Percentiles rank a stretch among this genome's conserved stretches.
These are phyloP conservation scores for Sitobion miscanthi DNA, from an alignment of 1,140 invertebrate genomes.

Conservation along the genomic window DNA sequence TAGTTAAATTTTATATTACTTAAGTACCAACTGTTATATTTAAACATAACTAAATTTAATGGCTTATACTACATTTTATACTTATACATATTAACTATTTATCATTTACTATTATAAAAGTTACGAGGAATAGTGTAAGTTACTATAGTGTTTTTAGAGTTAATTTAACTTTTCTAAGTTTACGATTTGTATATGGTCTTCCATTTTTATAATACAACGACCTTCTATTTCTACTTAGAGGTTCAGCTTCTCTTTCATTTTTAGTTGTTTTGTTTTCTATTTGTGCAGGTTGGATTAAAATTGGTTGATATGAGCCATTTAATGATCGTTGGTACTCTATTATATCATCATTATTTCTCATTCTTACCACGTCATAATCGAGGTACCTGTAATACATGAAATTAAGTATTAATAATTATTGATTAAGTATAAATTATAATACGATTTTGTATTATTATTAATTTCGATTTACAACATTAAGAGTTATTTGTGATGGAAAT, in stretches of 20 bases:
- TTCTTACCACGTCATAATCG: slow-evolving; percentile 46
- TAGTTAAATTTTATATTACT: not conserved
- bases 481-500: not conserved
- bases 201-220: not conserved
- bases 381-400: slow-evolving; percentile 22
- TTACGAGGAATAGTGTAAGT: not conserved
- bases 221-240: slow-evolving; percentile 16
- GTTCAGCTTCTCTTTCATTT: not conserved
- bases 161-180: slow-evolving; percentile 44
- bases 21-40: not conserved
- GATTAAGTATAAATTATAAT: not conserved
- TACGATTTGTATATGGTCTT: slow-evolving; percentile 20
- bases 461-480: not conserved
- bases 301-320: slow-evolving; percentile 39
- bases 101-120: not conserved
- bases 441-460: not conserved
- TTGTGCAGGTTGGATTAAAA: slow-evolving; percentile 9
- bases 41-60: not conserved
- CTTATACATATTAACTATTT: not conserved
- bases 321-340: slow-evolving; percentile 35
- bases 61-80: not conserved
- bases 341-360: slow-evolving; percentile 51
- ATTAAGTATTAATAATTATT: not conserved
- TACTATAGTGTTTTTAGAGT: not conserved
- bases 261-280: not conserved